phyloP scores from a whole-genome alignment of 2,797 vertebrate genomes.

The Chromobotia macracanthus region DNA sequence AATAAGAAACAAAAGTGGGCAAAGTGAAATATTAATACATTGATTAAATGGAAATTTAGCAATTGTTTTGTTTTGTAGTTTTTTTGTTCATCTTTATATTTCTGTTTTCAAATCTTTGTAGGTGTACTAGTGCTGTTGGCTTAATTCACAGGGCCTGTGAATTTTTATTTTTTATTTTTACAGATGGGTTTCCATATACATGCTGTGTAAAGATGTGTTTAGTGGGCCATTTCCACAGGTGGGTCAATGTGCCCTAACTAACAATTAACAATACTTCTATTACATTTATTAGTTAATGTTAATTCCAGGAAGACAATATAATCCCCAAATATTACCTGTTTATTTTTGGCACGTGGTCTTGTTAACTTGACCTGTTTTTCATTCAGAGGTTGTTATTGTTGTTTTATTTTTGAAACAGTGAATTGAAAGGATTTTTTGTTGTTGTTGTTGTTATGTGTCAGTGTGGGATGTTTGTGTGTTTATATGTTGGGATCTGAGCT shows the following conservation, averaged over 20 bases:
- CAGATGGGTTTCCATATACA: no score
- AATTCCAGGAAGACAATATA: neutral
- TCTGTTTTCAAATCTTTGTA: neutral
- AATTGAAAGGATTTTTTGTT: neutral
- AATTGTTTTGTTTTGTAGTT: neutral
- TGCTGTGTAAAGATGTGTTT: no score
- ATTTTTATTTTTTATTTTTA: no score
- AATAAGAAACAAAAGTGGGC: neutral
- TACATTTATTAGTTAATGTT: no score
- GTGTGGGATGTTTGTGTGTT: slow-evolving; percentile 46
- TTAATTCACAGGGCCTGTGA: no score
- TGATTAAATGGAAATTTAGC: neutral
- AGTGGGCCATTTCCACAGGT: no score
- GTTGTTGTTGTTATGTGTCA: slow-evolving; percentile 35
- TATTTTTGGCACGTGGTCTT: neutral
- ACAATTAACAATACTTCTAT: no score
- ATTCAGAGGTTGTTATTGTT: neutral
- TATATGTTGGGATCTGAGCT: slow-evolving; percentile 40
- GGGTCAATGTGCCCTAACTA: no score
- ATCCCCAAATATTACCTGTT: neutral
- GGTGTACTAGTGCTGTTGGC: no score
- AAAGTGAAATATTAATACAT: neutral
- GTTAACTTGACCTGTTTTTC: slow-evolving; percentile 12
- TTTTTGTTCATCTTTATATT: neutral
- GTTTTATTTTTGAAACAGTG: neutral